Evolutionary conservation across 2,888 invertebrate species (phyloP).

Genomic region (Gymnoscelis rufifasciata): DNA sequence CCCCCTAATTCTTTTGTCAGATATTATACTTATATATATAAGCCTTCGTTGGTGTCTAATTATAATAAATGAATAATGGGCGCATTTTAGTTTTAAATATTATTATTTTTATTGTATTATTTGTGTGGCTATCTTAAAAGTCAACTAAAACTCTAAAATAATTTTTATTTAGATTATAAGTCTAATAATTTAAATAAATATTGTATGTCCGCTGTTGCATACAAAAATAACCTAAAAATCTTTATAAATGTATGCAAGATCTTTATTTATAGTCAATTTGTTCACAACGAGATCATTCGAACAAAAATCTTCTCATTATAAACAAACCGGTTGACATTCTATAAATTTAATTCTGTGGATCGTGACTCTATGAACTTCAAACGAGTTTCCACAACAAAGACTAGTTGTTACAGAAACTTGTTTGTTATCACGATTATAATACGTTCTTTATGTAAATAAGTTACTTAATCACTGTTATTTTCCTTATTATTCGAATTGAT

Average conservation of each 20-base stretch:
- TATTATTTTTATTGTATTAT: too few relatives aligned
- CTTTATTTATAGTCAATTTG: conserved; percentile 22
- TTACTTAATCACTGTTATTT: conserved; percentile 5
- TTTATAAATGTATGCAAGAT: conserved; percentile 11
- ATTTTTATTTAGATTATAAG: too few relatives aligned
- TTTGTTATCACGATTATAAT: conserved; percentile 5
- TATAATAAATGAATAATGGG: too few relatives aligned
- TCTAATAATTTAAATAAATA: too few relatives aligned
- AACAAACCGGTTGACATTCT: conserved; percentile 23
- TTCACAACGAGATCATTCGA: conserved; percentile 23
- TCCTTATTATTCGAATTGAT: conserved; percentile 5
- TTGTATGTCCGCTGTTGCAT: too few relatives aligned
- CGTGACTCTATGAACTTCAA: conserved; percentile 2
- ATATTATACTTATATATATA: too few relatives aligned
- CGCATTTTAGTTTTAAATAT: too few relatives aligned
- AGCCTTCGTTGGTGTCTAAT: too few relatives aligned
- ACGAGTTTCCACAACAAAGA: conserved; percentile 21
- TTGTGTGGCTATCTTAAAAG: too few relatives aligned
- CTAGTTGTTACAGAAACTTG: conserved; percentile 11
- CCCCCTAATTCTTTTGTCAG: too few relatives aligned
- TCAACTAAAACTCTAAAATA: too few relatives aligned
- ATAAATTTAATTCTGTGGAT: conserved; percentile 2
- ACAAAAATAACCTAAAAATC: too few relatives aligned
- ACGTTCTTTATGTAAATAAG: conserved; percentile 11
- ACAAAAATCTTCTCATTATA: conserved; percentile 17